phyloP scores from a whole-genome alignment of 2,797 vertebrate species.

The Centroberyx gerrardi region DNA sequence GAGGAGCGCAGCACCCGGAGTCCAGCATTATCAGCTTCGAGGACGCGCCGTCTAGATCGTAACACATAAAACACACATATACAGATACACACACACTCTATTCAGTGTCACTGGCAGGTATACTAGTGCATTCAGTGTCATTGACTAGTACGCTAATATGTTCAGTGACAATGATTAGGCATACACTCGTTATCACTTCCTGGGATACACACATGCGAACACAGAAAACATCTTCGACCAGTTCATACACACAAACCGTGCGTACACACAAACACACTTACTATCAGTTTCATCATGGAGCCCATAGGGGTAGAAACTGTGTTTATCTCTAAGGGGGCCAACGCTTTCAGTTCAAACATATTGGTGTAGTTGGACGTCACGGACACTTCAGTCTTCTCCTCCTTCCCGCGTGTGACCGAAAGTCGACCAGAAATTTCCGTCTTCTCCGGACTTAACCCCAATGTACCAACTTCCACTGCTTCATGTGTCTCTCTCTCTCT shows the following conservation, averaged over 20 bases:
- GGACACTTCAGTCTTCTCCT: constrained; percentile 37
- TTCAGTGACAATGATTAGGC: constrained; percentile 57
- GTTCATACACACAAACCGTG: constrained; percentile 43
- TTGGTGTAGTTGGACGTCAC: constrained; percentile 44
- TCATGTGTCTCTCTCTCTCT: constrained; percentile 52
- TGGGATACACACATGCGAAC: constrained; percentile 41
- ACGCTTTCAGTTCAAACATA: constrained; percentile 58
- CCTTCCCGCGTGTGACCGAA: constrained; percentile 34
- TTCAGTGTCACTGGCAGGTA: constrained; percentile 56
- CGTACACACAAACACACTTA: constrained; percentile 45
- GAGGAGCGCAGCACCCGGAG: constrained; percentile 83
- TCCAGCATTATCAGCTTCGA: constrained; percentile 96
- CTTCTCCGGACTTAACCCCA: constrained; percentile 36
- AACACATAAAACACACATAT: constrained; percentile 70
- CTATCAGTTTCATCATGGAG: constrained; percentile 44
- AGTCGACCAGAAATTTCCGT: constrained; percentile 48
- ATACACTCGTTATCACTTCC: constrained; percentile 36
- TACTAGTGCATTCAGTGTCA: constrained; percentile 50
- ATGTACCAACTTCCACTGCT: constrained; percentile 44
- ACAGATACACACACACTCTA: constrained; percentile 33
- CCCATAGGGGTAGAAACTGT: constrained; percentile 42
- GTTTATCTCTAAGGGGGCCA: constrained; percentile 5
- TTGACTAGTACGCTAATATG: constrained; percentile 58
- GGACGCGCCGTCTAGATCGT: constrained; percentile 91
- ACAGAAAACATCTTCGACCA: constrained; percentile 38